A percentile compares a stretch with the other conserved stretches of the same genome.
Evolutionary conservation across 1,140 invertebrate species (phyloP).

Genomic region (Heterodera carotae): DNA sequence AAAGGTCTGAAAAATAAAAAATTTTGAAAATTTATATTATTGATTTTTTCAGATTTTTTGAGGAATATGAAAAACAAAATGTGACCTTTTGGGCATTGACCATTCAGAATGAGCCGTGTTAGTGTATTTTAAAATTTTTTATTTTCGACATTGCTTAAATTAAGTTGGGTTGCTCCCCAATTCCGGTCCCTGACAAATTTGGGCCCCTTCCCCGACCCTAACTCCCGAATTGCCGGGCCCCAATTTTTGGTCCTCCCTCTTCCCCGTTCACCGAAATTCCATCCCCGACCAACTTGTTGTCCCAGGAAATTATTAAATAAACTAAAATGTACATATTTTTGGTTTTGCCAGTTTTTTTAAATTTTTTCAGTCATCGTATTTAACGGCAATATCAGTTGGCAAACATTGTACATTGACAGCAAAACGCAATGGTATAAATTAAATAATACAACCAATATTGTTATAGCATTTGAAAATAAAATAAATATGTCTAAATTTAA

Average conservation of each 20-base stretch:
- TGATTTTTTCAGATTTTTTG: slow-evolving; percentile 71
- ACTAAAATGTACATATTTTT: neutral
- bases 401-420: slow-evolving; percentile 77
- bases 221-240: too few species aligned
- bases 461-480: too few species aligned
- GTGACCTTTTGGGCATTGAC: slow-evolving; percentile 73
- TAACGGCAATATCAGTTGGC: slow-evolving; percentile 70
- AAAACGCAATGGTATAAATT: slow-evolving; percentile 58
- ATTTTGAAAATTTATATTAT: neutral
- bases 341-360: too few species aligned
- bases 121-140: slow-evolving; percentile 44
- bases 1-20: slow-evolving; percentile 69
- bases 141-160: too few species aligned
- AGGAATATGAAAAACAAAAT: slow-evolving; percentile 70
- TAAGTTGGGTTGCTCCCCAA: too few species aligned
- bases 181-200: too few species aligned
- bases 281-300: too few species aligned
- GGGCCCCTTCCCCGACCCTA: too few species aligned
- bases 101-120: slow-evolving; percentile 71
- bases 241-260: too few species aligned
- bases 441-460: too few species aligned
- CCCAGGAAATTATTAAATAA: too few species aligned
- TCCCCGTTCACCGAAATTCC: too few species aligned
- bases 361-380: neutral
- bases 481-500: neutral